phyloP scores from a whole-genome alignment of 2,797 vertebrate genomes.

The Sebastiscus albofasciatus region DNA sequence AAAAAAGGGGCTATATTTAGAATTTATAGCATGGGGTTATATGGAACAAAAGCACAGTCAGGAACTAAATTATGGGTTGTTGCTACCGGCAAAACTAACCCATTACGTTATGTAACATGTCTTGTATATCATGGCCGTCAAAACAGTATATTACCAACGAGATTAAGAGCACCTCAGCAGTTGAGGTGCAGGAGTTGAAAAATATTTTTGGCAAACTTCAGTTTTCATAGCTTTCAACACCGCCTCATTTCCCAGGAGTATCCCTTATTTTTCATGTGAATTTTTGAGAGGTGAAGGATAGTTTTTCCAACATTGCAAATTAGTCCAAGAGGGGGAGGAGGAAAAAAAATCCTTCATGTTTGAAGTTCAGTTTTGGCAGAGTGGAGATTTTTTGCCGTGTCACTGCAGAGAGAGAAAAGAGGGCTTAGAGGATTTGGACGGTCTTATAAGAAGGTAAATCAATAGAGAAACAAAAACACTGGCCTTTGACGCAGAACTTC shows the following conservation, averaged over 20 bases:
- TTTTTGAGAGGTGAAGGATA: slow-evolving; percentile 27
- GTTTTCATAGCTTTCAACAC: slow-evolving; percentile 27
- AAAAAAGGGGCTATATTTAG: slow-evolving; percentile 1
- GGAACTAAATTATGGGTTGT: neutral
- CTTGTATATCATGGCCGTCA: neutral
- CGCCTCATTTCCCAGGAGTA: slow-evolving; percentile 27
- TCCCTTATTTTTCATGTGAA: slow-evolving; percentile 27
- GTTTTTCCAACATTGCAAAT: slow-evolving; percentile 19
- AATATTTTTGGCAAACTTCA: slow-evolving; percentile 22
- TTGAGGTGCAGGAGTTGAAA: neutral
- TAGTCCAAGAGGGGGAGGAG: neutral
- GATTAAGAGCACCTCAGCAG: slow-evolving; percentile 23
- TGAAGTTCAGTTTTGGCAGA: slow-evolving; percentile 5
- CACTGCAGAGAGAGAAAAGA: slow-evolving; percentile 10
- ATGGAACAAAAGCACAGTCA: slow-evolving; percentile 1
- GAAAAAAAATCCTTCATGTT: neutral
- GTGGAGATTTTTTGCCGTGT: neutral
- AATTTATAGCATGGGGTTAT: neutral
- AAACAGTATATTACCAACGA: neutral
- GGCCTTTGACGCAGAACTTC: slow-evolving; percentile 17
- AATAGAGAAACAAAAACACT: slow-evolving; percentile 17
- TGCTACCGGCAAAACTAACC: neutral
- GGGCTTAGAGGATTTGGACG: slow-evolving; percentile 3
- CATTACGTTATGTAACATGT: neutral
- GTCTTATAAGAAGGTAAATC: slow-evolving; percentile 12